Conservation (phyloP, 2,113 vertebrate species). For the Paratilapia polleni region DNA sequence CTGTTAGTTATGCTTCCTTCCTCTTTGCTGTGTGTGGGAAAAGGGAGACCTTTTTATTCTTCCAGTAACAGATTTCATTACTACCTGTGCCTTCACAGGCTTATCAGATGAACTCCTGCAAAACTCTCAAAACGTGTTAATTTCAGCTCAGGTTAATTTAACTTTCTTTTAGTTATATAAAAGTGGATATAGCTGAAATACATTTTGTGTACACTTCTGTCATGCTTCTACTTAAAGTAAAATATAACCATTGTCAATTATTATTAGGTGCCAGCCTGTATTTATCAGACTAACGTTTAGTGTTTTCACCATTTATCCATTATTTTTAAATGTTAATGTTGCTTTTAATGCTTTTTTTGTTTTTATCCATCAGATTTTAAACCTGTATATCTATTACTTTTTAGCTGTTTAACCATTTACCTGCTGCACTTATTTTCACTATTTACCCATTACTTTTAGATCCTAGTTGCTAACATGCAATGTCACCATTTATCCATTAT, state of each 20-base stretch:
- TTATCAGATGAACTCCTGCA: neutral
- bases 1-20: slow-evolving; percentile 41
- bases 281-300: too few relatives aligned
- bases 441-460: neutral
- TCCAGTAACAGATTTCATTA: slow-evolving; percentile 28
- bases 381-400: neutral
- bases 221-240: neutral
- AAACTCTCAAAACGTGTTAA: neutral
- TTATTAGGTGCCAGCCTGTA: neutral
- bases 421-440: neutral
- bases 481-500: neutral
- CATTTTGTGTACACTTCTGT: neutral
- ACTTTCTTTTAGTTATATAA: neutral
- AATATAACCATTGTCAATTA: neutral
- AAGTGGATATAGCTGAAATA: neutral
- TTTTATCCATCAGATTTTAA: neutral
- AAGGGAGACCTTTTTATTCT: neutral
- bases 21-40: slow-evolving; percentile 27
- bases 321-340: neutral
- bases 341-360: too few relatives aligned
- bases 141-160: neutral
- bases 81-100: neutral
- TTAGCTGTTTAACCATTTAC: neutral
- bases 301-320: neutral
- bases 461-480: neutral